phyloP scores from a whole-genome alignment of 2,113 vertebrate species.

The Pardalotus punctatus region DNA sequence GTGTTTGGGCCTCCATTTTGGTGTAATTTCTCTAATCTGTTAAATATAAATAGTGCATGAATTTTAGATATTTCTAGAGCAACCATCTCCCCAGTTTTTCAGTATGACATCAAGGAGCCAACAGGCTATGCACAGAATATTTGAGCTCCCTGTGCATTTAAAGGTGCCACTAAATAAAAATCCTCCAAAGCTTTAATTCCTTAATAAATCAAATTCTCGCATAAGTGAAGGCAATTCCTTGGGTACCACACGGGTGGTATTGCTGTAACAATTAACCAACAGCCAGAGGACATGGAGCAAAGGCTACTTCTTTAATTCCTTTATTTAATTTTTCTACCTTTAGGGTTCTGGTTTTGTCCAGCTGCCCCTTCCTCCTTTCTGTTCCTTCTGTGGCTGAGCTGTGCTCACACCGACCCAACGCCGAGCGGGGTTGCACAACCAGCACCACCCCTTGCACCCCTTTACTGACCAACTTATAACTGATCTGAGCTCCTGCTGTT shows the following conservation, averaged over 20 bases:
- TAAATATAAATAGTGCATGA: background rate
- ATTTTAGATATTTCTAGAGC: background rate
- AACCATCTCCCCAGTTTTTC: background rate
- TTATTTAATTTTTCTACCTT: background rate
- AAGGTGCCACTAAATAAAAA: background rate
- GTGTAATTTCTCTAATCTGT: background rate
- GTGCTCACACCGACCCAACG: background rate
- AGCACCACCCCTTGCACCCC: background rate
- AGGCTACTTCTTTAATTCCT: background rate
- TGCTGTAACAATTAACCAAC: background rate
- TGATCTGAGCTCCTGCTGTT: background rate
- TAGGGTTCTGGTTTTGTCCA: background rate
- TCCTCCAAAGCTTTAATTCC: background rate
- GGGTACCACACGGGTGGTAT: accelerated
- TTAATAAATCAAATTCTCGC: background rate
- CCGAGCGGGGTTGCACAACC: background rate
- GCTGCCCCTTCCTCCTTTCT: conserved; percentile 64
- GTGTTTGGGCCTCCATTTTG: background rate
- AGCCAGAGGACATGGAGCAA: background rate
- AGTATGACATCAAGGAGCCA: background rate
- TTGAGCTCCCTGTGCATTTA: background rate
- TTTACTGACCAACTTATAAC: conserved; percentile 33
- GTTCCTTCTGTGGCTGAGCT: conserved; percentile 28
- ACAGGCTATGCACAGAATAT: background rate
- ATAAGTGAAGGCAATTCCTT: background rate